Percentiles rank a stretch among this genome's conserved stretches.
phyloP scores from a whole-genome alignment of 2,888 invertebrate genomes.

The Malthinus flaveolus region DNA sequence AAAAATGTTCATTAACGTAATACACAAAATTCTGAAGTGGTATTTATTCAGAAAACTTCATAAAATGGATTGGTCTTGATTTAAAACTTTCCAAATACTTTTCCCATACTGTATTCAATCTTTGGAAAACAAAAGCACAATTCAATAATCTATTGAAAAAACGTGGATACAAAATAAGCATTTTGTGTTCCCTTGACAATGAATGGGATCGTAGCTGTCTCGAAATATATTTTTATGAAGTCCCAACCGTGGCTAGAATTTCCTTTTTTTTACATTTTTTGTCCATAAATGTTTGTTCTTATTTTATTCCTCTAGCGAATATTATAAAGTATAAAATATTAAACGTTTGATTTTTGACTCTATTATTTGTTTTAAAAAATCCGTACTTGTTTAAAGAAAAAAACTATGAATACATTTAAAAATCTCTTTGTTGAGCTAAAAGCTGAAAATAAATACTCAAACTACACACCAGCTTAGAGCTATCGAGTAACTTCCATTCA shows the following conservation, averaged over 20 bases:
- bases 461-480: neutral
- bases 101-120: constrained; percentile 15
- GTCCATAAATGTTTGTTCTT: constrained; percentile 4
- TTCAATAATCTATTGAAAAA: constrained; percentile 21
- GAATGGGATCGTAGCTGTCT: constrained; percentile 26
- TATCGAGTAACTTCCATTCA: constrained; percentile 22
- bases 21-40: too few species aligned
- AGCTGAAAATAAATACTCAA: too few species aligned
- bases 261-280: constrained; percentile 27
- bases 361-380: too few species aligned
- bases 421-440: too few species aligned
- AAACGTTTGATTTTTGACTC: too few species aligned
- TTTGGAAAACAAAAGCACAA: neutral
- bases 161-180: constrained; percentile 14
- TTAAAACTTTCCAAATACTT: neutral
- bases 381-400: too few species aligned
- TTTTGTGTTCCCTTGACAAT: constrained; percentile 28
- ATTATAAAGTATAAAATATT: too few species aligned
- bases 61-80: too few species aligned
- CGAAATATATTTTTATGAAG: constrained; percentile 30
- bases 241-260: constrained; percentile 24
- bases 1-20: too few species aligned
- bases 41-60: too few species aligned
- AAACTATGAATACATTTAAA: too few species aligned
- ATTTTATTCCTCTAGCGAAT: neutral